Conservation (phyloP, 2,113 vertebrate species). For the Gnathonemus longibarbis region DNA sequence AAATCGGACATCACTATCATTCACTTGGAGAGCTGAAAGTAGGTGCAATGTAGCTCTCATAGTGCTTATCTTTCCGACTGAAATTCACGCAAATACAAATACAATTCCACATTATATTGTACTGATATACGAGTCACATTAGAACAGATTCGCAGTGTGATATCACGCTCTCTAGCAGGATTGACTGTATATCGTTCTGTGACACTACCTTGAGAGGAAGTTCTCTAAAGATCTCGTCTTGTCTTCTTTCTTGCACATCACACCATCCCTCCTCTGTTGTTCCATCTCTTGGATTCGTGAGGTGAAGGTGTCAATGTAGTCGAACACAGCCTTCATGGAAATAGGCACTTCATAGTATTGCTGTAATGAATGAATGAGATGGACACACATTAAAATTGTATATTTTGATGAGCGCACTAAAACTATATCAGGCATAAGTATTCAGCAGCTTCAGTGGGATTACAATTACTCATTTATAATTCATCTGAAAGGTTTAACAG, state of each 20-base stretch:
- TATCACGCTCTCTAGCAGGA: neutral
- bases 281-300: conserved; percentile 84
- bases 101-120: neutral
- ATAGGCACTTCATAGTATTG: conserved; percentile 88
- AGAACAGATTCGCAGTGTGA: neutral
- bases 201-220: conserved; percentile 72
- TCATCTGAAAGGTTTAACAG: neutral
- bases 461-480: neutral
- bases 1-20: neutral
- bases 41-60: neutral
- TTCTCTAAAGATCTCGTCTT: conserved; percentile 77
- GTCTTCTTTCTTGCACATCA: conserved; percentile 74
- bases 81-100: neutral
- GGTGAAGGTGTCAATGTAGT: conserved; percentile 76
- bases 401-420: neutral
- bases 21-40: neutral
- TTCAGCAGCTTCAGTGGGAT: neutral
- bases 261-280: conserved; percentile 73
- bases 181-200: neutral
- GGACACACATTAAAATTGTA: neutral
- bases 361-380: conserved; percentile 45
- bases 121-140: neutral
- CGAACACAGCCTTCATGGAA: conserved; percentile 79
- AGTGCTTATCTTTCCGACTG: neutral
- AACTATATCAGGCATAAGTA: neutral